Base-by-base conservation (phyloP, 1,140 invertebrate genomes). In the Micrasema longulum region DNA sequence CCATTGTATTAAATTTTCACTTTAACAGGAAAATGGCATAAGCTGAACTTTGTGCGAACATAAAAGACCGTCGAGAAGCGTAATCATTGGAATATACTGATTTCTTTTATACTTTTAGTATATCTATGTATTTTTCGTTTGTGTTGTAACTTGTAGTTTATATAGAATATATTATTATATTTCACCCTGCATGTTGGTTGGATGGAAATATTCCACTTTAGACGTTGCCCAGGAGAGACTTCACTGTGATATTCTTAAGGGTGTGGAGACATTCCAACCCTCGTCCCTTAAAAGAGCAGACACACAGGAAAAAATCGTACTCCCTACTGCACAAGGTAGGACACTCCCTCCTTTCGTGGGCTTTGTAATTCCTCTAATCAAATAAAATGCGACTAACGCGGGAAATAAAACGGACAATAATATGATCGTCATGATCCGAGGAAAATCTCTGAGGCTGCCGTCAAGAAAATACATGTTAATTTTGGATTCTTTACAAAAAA, bases 261-360 rank as follows among this genome's bases (percentile, higher is more conserved):
- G 88, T 43, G 88, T 93, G 74, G 91, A 93, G 83, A 87, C 86
- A 77, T 93, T 93, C 85, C 88, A 91, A 79, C 76, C 88, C 65
- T 88, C 90, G 63, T 84, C 85, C 57, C 84, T 94, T 78, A 92
- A 92, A 83, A 88, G 90, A 78, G 91, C 91, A 22, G 89, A 91
- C 76, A 94, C 92, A 12, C 84, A 88, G 77, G 92, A 93, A 85
- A 94, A 94, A 87, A 90, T 91, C 76, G 85, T 93, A 53, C 88
- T 94, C 73, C 92, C 92, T 43, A 93, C 91, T 81, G 90, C 91
- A 68, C 82, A 92, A 92, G 91, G 91, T 93, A 90, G 83, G 77
- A 26, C 18, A 18, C 36, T 16, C 53, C n/a, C n/a, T 36, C n/a
- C 55, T 16, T 11, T 26, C 22, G 31, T 3, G 23, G 26, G 52